Evolutionary conservation across 2,888 invertebrate genomes (phyloP).

Genomic region (Apoda limacodes): DNA sequence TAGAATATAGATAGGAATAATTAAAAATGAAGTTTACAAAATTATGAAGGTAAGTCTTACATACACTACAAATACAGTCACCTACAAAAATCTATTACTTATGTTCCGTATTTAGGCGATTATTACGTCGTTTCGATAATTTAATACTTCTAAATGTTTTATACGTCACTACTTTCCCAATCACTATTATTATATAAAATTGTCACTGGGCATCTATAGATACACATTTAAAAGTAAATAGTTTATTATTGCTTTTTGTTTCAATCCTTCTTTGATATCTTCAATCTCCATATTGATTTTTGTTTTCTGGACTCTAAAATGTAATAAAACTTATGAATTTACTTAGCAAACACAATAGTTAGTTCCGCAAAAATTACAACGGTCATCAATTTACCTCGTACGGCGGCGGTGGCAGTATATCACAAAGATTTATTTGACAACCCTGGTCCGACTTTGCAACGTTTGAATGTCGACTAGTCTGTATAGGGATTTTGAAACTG

Average conservation of each 20-base stretch:
- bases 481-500: constrained; percentile 67
- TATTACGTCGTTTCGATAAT: too few relatives aligned
- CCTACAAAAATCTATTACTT: too few relatives aligned
- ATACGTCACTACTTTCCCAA: too few relatives aligned
- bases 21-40: constrained; percentile 16
- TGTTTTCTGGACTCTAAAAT: constrained; percentile 59
- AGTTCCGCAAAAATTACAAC: constrained; percentile 29
- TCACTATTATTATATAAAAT: too few relatives aligned
- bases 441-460: constrained; percentile 61
- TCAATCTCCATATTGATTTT: constrained; percentile 27
- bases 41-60: background rate
- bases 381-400: constrained; percentile 62
- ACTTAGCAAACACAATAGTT: too few relatives aligned
- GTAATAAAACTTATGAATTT: constrained; percentile 20
- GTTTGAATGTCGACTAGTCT: constrained; percentile 57
- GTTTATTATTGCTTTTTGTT: constrained; percentile 44
- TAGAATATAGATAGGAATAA: constrained; percentile 64
- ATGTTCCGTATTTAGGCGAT: too few relatives aligned
- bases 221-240: constrained; percentile 26
- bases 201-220: constrained; percentile 22
- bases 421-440: constrained; percentile 74
- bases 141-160: too few relatives aligned
- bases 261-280: constrained; percentile 14
- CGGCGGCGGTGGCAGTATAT: constrained; percentile 74
- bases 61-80: too few relatives aligned